These are phyloP conservation scores for Sorex araneus DNA, from an alignment of 2,113 vertebrate genomes.

Conservation along the genomic window DNA sequence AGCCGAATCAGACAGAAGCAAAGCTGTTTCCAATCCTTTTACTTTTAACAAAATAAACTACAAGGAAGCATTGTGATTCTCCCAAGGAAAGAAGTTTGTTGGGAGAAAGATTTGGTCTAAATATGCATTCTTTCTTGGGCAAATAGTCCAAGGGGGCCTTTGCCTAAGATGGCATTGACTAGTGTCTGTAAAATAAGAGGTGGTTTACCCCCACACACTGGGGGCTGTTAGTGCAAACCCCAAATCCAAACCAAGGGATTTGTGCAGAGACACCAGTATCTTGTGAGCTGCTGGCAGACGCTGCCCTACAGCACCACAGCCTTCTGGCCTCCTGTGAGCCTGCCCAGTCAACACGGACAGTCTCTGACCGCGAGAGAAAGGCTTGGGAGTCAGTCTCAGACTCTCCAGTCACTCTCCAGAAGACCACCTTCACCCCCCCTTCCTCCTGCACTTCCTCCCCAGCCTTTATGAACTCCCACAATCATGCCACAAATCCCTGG, in stretches of 20 bases:
- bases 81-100: constrained; percentile 51
- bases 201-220: not conserved
- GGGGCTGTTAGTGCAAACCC: not conserved
- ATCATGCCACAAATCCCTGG: not conserved
- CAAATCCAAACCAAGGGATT: not conserved
- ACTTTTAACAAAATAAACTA: constrained; percentile 43
- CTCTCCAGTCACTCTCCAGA: not conserved
- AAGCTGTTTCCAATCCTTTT: constrained; percentile 49
- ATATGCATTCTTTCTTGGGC: constrained; percentile 57
- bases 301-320: fast-evolving
- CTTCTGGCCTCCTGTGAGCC: not conserved
- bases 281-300: not conserved
- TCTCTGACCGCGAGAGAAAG: not conserved
- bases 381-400: not conserved
- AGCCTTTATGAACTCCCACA: not conserved
- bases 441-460: too few relatives aligned
- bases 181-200: not conserved
- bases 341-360: not conserved
- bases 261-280: not conserved
- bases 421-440: not conserved
- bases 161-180: not conserved
- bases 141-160: constrained; percentile 36
- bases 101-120: constrained; percentile 62
- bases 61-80: constrained; percentile 67
- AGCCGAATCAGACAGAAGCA: not conserved